These are phyloP conservation scores for Crypturellus undulatus DNA, from an alignment of 2,113 vertebrate genomes.

Conservation along the genomic window DNA sequence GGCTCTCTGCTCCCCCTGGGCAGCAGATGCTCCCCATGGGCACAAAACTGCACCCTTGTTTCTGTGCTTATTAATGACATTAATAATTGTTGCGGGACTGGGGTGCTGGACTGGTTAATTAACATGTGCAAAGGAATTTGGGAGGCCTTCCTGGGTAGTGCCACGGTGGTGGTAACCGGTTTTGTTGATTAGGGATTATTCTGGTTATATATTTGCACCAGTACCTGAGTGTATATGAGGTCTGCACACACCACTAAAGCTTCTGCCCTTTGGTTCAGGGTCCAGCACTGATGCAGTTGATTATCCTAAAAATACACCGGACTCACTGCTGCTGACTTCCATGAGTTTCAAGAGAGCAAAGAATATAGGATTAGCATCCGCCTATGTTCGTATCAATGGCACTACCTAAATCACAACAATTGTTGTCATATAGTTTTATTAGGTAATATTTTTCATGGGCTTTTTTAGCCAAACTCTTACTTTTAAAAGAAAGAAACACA, in stretches of 20 bases:
- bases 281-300: neutral
- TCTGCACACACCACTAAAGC: neutral
- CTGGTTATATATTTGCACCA: neutral
- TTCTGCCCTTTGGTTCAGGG: neutral
- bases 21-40: conserved; percentile 45
- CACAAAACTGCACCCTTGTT: conserved; percentile 39
- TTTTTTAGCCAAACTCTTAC: neutral
- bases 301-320: neutral
- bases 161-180: neutral
- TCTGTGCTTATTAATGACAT: conserved; percentile 40
- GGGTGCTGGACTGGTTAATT: conserved; percentile 14
- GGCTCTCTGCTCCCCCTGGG: neutral
- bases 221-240: neutral
- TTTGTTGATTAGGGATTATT: conserved; percentile 10
- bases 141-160: neutral
- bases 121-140: conserved; percentile 36
- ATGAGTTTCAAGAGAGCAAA: neutral
- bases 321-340: neutral
- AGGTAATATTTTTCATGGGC: neutral
- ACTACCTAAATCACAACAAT: neutral
- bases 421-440: neutral
- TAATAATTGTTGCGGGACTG: neutral
- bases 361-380: neutral
- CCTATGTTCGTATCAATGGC: neutral
- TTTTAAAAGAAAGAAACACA: neutral